Evolutionary conservation across 1,140 invertebrate species (phyloP).

Genomic region (Drosophila murphyi): DNA sequence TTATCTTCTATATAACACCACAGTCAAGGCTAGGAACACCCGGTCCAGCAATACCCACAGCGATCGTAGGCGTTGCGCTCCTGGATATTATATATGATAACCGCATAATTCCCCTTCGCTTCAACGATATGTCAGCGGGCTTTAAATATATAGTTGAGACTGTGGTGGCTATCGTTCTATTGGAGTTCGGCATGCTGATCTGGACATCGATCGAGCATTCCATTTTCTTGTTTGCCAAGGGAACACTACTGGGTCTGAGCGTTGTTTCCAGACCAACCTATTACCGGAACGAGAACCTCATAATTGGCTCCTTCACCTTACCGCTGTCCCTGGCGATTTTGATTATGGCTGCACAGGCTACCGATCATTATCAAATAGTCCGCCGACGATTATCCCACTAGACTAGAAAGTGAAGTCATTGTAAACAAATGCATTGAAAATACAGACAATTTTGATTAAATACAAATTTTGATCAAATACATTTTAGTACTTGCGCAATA

Average conservation of each 20-base stretch:
- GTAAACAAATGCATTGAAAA: background rate
- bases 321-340: slow-evolving; percentile 41
- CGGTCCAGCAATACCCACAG: slow-evolving; percentile 6
- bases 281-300: background rate
- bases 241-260: slow-evolving; percentile 3
- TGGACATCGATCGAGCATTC: slow-evolving; percentile 31
- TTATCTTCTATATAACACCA: slow-evolving; percentile 8
- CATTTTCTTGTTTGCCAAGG: background rate
- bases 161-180: slow-evolving; percentile 4
- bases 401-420: background rate
- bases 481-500: too few relatives aligned
- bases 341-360: slow-evolving; percentile 20
- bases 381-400: background rate
- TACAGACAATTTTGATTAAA: background rate
- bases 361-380: slow-evolving; percentile 32
- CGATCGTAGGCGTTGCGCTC: slow-evolving; percentile 14
- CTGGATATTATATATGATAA: slow-evolving; percentile 48
- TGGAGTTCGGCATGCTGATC: slow-evolving; percentile 28
- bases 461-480: background rate
- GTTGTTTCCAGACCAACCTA: background rate
- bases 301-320: slow-evolving; percentile 33
- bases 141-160: slow-evolving; percentile 14
- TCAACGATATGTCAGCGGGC: background rate
- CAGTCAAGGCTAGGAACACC: background rate
- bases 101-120: slow-evolving; percentile 21